Evolutionary conservation across 2,888 invertebrate genomes (phyloP).

Genomic region (Alsophila aescularia): DNA sequence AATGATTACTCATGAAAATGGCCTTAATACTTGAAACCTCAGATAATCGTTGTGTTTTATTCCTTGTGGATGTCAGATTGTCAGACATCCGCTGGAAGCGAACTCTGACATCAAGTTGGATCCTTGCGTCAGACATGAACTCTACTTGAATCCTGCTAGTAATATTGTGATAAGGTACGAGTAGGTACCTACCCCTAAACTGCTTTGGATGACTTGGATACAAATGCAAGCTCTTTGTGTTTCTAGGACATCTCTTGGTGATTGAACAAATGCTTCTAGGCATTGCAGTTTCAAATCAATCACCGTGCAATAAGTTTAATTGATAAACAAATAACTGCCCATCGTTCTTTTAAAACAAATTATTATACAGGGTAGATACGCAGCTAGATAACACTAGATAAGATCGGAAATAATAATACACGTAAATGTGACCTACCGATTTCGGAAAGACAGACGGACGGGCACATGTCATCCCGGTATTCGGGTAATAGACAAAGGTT

Average conservation of each 20-base stretch:
- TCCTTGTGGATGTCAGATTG: constrained; percentile 61
- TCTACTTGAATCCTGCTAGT: constrained; percentile 50
- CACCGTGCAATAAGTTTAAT: no score
- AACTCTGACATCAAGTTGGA: constrained; percentile 70
- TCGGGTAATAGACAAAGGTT: no score
- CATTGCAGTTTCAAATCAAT: no score
- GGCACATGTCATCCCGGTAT: no score
- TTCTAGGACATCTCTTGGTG: not conserved
- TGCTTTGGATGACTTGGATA: constrained; percentile 35
- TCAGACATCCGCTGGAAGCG: constrained; percentile 56
- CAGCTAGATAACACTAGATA: no score
- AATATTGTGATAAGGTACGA: constrained; percentile 54
- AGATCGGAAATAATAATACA: no score
- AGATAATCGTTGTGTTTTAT: constrained; percentile 61
- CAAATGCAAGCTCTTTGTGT: constrained; percentile 30
- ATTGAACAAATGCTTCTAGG: no score
- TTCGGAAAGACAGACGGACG: no score
- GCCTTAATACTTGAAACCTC: constrained; percentile 13
- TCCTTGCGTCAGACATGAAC: constrained; percentile 57
- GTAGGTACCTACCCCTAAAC: constrained; percentile 43
- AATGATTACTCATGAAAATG: constrained; percentile 6
- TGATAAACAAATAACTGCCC: no score
- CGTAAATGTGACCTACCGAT: no score
- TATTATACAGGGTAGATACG: no score
- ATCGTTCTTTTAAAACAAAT: no score